A percentile compares a stretch with the other conserved stretches of the same genome.
Conservation (phyloP, 2,888 invertebrate species). For the Phasia obesa region DNA sequence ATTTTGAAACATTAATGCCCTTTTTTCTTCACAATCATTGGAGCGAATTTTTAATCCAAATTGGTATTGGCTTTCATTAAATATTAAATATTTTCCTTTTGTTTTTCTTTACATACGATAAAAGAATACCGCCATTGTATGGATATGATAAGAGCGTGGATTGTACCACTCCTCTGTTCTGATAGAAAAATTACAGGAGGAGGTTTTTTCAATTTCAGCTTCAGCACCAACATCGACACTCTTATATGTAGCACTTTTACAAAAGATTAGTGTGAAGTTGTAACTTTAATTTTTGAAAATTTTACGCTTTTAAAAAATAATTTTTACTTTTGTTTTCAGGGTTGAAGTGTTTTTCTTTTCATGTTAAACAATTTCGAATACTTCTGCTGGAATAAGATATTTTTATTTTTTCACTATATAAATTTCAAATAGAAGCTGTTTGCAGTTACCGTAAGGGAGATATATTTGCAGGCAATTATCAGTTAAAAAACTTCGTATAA, state of each 20-base stretch:
- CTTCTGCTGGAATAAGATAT: too few species aligned
- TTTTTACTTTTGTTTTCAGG: conserved; percentile 29
- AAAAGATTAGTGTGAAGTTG: conserved; percentile 79
- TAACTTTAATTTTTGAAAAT: conserved; percentile 70
- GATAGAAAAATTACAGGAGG: conserved; percentile 2
- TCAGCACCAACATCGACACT: conserved; percentile 70
- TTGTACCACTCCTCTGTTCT: conserved; percentile 36
- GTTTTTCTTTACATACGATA: conserved; percentile 31
- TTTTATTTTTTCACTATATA: too few species aligned
- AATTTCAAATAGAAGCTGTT: too few species aligned
- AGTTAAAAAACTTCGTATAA: too few species aligned
- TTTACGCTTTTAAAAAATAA: conserved; percentile 69
- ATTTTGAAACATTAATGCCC: conserved; percentile 39
- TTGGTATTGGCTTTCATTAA: conserved; percentile 72
- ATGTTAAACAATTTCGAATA: conserved; percentile 42
- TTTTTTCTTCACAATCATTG: conserved; percentile 77
- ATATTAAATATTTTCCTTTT: conserved; percentile 43
- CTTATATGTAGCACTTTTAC: conserved; percentile 75
- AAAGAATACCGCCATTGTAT: conserved; percentile 49
- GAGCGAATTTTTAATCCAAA: conserved; percentile 80
- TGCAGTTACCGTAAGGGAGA: too few species aligned
- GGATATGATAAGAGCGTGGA: conserved; percentile 17
- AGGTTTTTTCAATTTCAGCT: conserved; percentile 44
- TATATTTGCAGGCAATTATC: too few species aligned
- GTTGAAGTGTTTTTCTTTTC: background rate